Evolutionary conservation across 1,140 invertebrate species (phyloP), one percentile per base, ranked within the genome.

Genomic region (Vollenhovia emeryi): DNA sequence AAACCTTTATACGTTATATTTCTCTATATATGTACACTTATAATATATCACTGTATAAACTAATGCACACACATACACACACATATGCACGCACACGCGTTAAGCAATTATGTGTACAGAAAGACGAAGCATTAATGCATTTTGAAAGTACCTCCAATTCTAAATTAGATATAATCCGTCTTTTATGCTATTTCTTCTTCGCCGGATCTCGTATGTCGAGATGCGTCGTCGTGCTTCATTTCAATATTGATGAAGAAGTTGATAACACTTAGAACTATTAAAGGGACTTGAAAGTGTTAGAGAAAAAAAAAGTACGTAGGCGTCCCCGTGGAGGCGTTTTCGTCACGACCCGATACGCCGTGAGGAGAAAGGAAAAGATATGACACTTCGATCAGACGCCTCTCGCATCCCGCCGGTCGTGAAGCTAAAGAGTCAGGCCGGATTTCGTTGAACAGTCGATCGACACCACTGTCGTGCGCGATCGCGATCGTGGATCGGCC

Each of bases 281-380:
- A 73, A 66, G 59, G 21, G 40, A 69, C 62, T 52, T 69, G 48
- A 69, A 33, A 27, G 76, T 45, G 50, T 73, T 71, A 30, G 50
- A 45, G 62, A 33, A 68, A 79, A 57, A 64, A 36, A 71, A 30
- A 45, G 27, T 21, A 73, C 78, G 78, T 82, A 59, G 78, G 78
- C 78, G 78, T 82, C 66, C 66, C 66, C 78, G 66, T 57, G 78
- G 78, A 82, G 66, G 78, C 78, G 78, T 82, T 82, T 82, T 82
- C 78, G 78, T 82, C 78, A 82, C 78, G 66, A 80, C 33, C 36
- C 78, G 78, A 82, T 82, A 82, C 50, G 36, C 66, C 40, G 50
- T 66, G 50, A 82, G 36, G 40, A 57, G 68, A 71, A 71, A 43
- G 78, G 68, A 82, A 82, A 50, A 82, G 66, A 57, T 33, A 71